These are phyloP conservation scores for Drosophila atripex DNA, from an alignment of 2,888 invertebrate genomes.

Conservation along the genomic window DNA sequence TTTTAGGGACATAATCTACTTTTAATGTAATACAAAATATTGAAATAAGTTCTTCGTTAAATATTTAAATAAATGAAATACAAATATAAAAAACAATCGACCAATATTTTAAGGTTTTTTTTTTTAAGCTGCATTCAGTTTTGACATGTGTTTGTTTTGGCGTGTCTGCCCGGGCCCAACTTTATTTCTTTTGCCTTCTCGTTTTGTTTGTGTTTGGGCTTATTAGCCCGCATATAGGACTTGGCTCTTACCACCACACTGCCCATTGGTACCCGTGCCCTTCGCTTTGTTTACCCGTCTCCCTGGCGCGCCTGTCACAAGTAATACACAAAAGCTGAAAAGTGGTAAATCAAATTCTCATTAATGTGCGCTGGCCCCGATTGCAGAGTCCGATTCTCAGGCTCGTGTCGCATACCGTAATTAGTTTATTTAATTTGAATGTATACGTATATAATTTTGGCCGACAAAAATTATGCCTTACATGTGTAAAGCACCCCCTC, in stretches of 20 bases:
- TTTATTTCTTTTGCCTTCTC: slow-evolving; percentile 42
- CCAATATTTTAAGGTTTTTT: neutral
- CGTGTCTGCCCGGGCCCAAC: slow-evolving; percentile 57
- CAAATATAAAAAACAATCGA: neutral
- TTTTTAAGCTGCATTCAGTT: slow-evolving; percentile 21
- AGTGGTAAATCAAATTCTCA: slow-evolving; percentile 72
- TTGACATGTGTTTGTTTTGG: slow-evolving; percentile 63
- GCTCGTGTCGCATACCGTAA: slow-evolving; percentile 47
- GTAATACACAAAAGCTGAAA: slow-evolving; percentile 41
- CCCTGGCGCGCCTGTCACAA: slow-evolving; percentile 13
- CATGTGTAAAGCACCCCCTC: slow-evolving; percentile 53
- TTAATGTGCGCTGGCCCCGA: slow-evolving; percentile 49
- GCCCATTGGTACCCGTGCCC: neutral
- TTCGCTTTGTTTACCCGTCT: neutral
- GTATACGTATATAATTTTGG: slow-evolving; percentile 24
- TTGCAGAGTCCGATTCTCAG: slow-evolving; percentile 18
- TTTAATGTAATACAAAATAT: neutral
- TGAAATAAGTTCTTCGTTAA: neutral
- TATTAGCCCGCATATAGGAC: slow-evolving; percentile 57
- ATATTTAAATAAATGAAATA: neutral
- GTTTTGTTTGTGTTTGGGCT: slow-evolving; percentile 59
- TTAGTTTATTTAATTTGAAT: slow-evolving; percentile 78
- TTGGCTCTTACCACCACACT: neutral
- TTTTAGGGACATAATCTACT: too few species aligned
- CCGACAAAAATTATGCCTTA: slow-evolving; percentile 50